Evolutionary conservation across 2,113 vertebrate genomes (phyloP), one percentile per base, ranked within the genome.

Genomic region (Cynopterus brachyotis): DNA sequence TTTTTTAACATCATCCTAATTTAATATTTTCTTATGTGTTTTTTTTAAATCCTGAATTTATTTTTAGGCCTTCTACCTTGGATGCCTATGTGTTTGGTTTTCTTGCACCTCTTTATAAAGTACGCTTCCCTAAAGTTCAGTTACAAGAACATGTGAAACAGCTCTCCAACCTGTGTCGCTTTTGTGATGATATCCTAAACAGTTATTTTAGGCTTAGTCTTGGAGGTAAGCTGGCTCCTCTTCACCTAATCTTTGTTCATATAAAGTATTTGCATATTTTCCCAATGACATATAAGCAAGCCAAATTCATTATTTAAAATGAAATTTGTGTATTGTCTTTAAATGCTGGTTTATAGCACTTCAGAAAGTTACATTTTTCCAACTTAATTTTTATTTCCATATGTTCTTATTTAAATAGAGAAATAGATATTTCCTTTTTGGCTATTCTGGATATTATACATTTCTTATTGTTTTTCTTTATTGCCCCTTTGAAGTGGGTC

Each of bases 41-140:
- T 70, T 72, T 69, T 3, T 91, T 91, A 60, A 67, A 40, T 75
- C 32, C 17, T 91, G 59, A 35, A 47, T 45, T 85, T 94, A 42
- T 64, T 93, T 96, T 32, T 94, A 99, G 99, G 97, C 99, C 99
- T 85, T 99, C 99, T 92, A 99, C 99, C 94, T 98, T 99, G 98
- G 99, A 99, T 98, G 99, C 99, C 96, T 99, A 99, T 87, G 99
- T 99, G 53, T 99, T 99, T 98, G 99, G 99, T 84, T 99, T 99
- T 89, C 97, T 99, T 85, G 99, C 99, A 57, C 99, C 99, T 0
- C 98, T 99, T 67, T 99, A 99, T 98, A 99, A 99, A 99, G 99
- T 99, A 73, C 96, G 95, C 87, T 99, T 99, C 32, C 99, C 99
- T 32, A 99, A 99, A 97, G 99, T 99, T 66, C 99, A 99, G 37